A percentile compares a stretch with the other conserved stretches of the same genome.
These are phyloP conservation scores for Syrista parreyssii DNA, from an alignment of 2,888 invertebrate genomes.

Conservation along the genomic window DNA sequence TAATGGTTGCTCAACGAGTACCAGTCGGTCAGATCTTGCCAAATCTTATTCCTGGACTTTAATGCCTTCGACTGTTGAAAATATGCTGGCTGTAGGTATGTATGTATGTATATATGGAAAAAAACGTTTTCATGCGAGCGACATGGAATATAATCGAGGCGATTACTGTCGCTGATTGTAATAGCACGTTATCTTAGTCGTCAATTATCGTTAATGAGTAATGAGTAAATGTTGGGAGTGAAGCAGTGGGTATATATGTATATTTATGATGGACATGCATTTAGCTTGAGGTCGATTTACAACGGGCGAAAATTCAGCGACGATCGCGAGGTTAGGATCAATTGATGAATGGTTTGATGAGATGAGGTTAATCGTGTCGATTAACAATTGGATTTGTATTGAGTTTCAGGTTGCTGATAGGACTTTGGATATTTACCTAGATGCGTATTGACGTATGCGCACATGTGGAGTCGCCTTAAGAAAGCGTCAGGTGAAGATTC, in stretches of 20 bases:
- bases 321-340: not conserved
- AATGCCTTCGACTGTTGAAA: not conserved
- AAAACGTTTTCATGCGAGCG: not conserved
- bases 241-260: not conserved
- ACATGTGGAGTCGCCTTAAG: not conserved
- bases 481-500: not conserved
- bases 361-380: not conserved
- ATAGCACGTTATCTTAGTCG: not conserved
- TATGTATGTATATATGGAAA: not conserved
- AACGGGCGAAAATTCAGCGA: not conserved
- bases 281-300: not conserved
- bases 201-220: not conserved
- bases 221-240: not conserved
- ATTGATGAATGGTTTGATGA: not conserved
- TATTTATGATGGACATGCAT: not conserved
- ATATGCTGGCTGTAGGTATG: not conserved
- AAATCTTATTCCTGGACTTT: not conserved
- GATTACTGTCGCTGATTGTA: not conserved
- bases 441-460: not conserved
- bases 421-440: not conserved
- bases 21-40: not conserved
- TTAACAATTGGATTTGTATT: not conserved
- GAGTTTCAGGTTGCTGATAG: not conserved
- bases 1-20: conserved; percentile 1
- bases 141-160: not conserved